Evolutionary conservation across 2,113 vertebrate genomes (phyloP).

Genomic region (Arothron firmamentum): DNA sequence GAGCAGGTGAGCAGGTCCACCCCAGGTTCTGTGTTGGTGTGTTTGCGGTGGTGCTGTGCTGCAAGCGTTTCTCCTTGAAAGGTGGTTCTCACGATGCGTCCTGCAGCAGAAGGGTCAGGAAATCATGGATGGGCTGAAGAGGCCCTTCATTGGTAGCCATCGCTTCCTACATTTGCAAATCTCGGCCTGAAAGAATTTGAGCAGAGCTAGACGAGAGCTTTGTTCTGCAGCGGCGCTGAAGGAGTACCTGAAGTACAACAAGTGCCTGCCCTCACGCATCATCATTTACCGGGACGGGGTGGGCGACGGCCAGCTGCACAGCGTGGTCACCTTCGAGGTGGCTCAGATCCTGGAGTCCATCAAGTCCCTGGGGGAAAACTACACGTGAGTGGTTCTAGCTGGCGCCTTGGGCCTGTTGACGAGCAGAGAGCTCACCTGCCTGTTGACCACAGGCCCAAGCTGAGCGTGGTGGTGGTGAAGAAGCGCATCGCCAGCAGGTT

Average conservation of each 20-base stretch:
- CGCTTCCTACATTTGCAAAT: background rate
- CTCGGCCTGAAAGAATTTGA: background rate
- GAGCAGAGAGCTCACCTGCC: too few relatives aligned
- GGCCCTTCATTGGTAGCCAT: slow-evolving; percentile 76
- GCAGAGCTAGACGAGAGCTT: background rate
- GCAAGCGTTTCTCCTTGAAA: slow-evolving; percentile 31
- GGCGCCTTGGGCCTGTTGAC: too few relatives aligned
- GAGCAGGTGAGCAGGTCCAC: slow-evolving; percentile 76
- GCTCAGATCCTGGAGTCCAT: slow-evolving; percentile 87
- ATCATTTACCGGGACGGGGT: slow-evolving; percentile 95
- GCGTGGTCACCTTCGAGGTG: slow-evolving; percentile 87
- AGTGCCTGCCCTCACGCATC: slow-evolving; percentile 83
- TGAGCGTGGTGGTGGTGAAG: slow-evolving; percentile 92
- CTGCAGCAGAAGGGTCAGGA: slow-evolving; percentile 88
- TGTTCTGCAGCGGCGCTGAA: slow-evolving; percentile 78
- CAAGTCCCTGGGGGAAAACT: slow-evolving; percentile 79
- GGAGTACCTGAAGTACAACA: slow-evolving; percentile 81
- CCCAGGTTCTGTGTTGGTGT: background rate
- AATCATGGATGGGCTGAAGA: slow-evolving; percentile 89
- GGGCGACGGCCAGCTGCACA: slow-evolving; percentile 89
- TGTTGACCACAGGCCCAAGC: slow-evolving; percentile 89
- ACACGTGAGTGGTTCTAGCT: slow-evolving; percentile 85
- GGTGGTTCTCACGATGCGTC: slow-evolving; percentile 92
- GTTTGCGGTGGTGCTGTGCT: background rate
- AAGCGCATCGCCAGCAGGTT: slow-evolving; percentile 85